A percentile compares a stretch with the other conserved stretches of the same genome.
Conservation (phyloP, 2,888 invertebrate species). For the Abscondita cerata region DNA sequence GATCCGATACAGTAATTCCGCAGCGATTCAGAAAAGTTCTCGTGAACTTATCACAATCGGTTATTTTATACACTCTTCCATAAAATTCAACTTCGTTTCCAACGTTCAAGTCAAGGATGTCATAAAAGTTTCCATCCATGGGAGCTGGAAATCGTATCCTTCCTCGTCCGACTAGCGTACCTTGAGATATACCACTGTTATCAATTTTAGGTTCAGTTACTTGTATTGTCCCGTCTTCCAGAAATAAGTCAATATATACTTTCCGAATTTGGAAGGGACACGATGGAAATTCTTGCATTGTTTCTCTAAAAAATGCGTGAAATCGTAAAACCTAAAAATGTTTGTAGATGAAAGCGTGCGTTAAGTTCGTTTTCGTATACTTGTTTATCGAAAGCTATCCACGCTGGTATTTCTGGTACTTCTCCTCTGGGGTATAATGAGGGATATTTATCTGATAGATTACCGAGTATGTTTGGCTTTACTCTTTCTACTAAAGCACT, state of each 20-base stretch:
- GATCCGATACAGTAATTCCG: constrained; percentile 83
- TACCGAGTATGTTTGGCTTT: constrained; percentile 67
- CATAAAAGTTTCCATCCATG: constrained; percentile 79
- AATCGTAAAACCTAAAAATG: constrained; percentile 72
- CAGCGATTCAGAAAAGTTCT: constrained; percentile 82
- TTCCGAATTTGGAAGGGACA: constrained; percentile 75
- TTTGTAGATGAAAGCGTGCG: neutral
- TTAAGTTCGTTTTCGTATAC: constrained; percentile 62
- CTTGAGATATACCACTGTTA: constrained; percentile 88
- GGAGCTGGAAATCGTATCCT: constrained; percentile 78
- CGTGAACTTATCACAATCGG: constrained; percentile 87
- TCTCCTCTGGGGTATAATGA: constrained; percentile 79
- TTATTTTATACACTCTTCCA: constrained; percentile 81
- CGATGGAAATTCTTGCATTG: constrained; percentile 74
- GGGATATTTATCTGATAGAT: constrained; percentile 65
- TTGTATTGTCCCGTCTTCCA: constrained; percentile 93
- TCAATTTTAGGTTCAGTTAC: constrained; percentile 80
- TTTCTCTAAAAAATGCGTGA: constrained; percentile 81
- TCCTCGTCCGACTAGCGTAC: constrained; percentile 83
- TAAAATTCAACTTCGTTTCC: constrained; percentile 81
- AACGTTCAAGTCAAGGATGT: constrained; percentile 86
- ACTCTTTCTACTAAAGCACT: constrained; percentile 68
- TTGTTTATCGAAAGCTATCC: constrained; percentile 89
- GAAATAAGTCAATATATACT: constrained; percentile 84
- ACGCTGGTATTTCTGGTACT: constrained; percentile 77